These are phyloP conservation scores for Tricholaema leucomelas DNA, from an alignment of 2,113 vertebrate genomes.

Conservation along the genomic window DNA sequence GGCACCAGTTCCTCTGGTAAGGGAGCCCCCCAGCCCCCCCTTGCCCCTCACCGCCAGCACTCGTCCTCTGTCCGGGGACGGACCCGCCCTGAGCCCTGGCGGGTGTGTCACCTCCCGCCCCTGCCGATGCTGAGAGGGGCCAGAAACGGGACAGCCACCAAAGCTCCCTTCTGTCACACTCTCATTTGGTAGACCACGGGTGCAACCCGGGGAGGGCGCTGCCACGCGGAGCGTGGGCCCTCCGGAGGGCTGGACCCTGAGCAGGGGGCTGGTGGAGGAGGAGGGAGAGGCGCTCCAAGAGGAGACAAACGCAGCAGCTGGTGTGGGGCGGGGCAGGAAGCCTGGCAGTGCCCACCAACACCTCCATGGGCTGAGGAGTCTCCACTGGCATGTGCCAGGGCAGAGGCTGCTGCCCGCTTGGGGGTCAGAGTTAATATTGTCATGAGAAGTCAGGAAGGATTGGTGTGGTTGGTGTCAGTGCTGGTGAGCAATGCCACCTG, in stretches of 20 bases:
- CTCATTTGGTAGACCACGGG: background rate
- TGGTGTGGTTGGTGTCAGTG: no score
- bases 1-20: background rate
- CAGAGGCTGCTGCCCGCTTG: no score
- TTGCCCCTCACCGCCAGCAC: rapidly evolving
- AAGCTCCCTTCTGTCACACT: background rate
- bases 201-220: no score
- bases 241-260: rapidly evolving
- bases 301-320: background rate
- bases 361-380: rapidly evolving
- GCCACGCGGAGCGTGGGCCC: background rate
- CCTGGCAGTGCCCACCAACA: rapidly evolving
- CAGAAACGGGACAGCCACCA: background rate
- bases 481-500: rapidly evolving
- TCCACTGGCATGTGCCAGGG: rapidly evolving
- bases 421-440: no score
- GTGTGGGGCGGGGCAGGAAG: background rate
- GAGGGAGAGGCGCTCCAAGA: background rate
- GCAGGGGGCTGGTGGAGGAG: background rate
- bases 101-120: no score
- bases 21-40: background rate
- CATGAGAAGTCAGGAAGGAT: background rate
- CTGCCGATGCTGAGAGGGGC: background rate
- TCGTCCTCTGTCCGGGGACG: background rate
- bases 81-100: no score